Percentiles rank a stretch among this genome's conserved stretches.
Conservation (phyloP, 2,888 invertebrate genomes). For the Neocrepidodera transversa region DNA sequence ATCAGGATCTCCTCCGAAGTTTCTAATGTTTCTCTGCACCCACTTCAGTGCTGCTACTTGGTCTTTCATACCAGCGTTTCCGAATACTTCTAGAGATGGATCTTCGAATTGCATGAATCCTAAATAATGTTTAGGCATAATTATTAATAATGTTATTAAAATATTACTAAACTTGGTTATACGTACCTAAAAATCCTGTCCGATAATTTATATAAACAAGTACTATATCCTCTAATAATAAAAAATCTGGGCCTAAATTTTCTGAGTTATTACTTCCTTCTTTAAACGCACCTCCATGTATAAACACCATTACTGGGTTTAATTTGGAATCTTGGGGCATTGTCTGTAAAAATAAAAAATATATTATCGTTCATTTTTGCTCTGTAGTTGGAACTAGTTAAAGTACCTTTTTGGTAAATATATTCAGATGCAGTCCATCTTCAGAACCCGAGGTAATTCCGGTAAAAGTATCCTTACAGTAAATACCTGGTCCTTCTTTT, state of each 20-base stretch:
- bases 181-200: conserved; percentile 65
- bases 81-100: conserved; percentile 53
- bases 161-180: too few species aligned
- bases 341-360: background rate
- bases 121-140: too few species aligned
- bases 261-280: conserved; percentile 48
- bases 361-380: too few species aligned
- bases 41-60: conserved; percentile 60
- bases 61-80: conserved; percentile 64
- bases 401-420: conserved; percentile 56
- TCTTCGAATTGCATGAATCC: conserved; percentile 33
- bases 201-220: conserved; percentile 75
- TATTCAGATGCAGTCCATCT: conserved; percentile 62
- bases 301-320: conserved; percentile 56
- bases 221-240: conserved; percentile 71
- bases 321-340: background rate
- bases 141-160: too few species aligned
- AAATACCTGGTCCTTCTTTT: background rate
- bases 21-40: too few species aligned
- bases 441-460: conserved; percentile 45
- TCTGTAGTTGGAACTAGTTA: too few species aligned
- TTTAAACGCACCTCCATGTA: conserved; percentile 59
- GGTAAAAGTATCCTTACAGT: background rate
- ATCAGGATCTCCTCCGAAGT: conserved; percentile 47
- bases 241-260: conserved; percentile 45